A percentile compares a stretch with the other conserved stretches of the same genome.
phyloP scores from a whole-genome alignment of 2,113 vertebrate genomes.

The Siniperca chuatsi region DNA sequence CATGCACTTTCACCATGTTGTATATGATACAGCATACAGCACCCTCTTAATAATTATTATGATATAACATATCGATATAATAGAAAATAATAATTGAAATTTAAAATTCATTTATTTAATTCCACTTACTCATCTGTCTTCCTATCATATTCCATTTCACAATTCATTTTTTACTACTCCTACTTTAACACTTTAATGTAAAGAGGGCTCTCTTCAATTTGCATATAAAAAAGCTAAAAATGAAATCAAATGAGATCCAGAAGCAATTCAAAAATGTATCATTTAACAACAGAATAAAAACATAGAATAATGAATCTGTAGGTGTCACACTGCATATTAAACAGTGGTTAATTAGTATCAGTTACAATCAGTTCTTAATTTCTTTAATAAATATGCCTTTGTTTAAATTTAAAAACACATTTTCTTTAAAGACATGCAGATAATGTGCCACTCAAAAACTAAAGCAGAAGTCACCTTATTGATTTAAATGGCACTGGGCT shows the following conservation, averaged over 20 bases:
- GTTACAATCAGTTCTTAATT: neutral
- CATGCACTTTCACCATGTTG: neutral
- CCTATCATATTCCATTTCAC: neutral
- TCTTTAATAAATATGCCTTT: neutral
- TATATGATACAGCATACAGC: neutral
- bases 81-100: neutral
- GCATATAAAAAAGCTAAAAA: neutral
- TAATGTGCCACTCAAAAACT: neutral
- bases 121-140: neutral
- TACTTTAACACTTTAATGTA: neutral
- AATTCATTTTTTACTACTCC: too few species aligned
- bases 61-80: neutral
- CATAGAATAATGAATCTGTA: neutral
- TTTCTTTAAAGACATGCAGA: neutral
- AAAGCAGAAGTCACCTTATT: neutral
- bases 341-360: neutral
- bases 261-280: neutral
- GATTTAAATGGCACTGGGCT: neutral
- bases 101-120: neutral
- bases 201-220: neutral
- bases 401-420: neutral
- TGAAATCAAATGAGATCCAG: neutral
- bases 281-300: neutral
- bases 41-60: neutral
- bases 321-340: neutral